Conservation (phyloP, 2,113 vertebrate genomes). For the Lipophrys pholis region DNA sequence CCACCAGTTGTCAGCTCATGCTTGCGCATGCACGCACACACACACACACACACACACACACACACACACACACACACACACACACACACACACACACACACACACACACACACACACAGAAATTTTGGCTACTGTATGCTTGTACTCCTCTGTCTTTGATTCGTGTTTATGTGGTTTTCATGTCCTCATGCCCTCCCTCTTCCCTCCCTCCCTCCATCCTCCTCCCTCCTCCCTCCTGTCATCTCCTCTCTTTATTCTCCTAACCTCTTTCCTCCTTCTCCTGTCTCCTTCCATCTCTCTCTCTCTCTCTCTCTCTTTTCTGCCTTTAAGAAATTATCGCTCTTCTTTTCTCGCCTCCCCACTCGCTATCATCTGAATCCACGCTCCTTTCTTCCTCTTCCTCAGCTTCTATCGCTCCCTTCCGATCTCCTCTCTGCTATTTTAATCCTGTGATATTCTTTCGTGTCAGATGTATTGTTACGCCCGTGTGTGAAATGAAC, state of each 20-base stretch:
- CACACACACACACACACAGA: constrained; percentile 38
- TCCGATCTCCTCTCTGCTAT: constrained; percentile 55
- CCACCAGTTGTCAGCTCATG: constrained; percentile 64
- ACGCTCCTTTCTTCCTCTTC: neutral
- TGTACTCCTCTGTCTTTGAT: constrained; percentile 47
- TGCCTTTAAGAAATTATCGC: constrained; percentile 47
- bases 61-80: constrained; percentile 43
- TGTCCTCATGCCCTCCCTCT: constrained; percentile 35
- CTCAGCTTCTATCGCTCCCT: constrained; percentile 6
- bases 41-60: constrained; percentile 33
- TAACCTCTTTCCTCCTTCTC: constrained; percentile 26
- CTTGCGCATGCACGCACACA: constrained; percentile 11
- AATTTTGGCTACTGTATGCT: constrained; percentile 39
- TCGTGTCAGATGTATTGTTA: constrained; percentile 59
- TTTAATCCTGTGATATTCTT: constrained; percentile 56
- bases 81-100: constrained; percentile 14
- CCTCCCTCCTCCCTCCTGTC: neutral
- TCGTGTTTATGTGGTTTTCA: constrained; percentile 47
- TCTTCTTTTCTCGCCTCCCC: constrained; percentile 8
- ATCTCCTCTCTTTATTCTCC: constrained; percentile 17
- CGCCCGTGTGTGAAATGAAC: constrained; percentile 52
- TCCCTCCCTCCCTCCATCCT: neutral
- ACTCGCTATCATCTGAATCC: constrained; percentile 23
- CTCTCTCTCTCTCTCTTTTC: constrained; percentile 37
- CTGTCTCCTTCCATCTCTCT: constrained; percentile 51